Evolutionary conservation across 2,888 invertebrate genomes (phyloP).

Genomic region (Gibbula magus): DNA sequence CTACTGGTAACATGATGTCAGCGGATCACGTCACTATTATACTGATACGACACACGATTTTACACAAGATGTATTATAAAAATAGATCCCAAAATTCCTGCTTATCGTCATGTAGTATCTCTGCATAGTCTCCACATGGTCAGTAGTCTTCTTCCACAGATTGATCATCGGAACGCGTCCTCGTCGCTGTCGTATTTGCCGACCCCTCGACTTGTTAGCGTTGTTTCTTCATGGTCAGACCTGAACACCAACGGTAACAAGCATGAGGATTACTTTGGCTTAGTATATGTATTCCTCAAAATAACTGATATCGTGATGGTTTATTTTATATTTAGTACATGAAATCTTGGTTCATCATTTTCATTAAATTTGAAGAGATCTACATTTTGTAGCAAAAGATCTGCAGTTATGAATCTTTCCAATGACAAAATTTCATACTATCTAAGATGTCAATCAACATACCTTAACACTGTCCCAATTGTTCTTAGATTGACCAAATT

Average conservation of each 20-base stretch:
- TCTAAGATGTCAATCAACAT: no score
- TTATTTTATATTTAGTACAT: no score
- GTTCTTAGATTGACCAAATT: no score
- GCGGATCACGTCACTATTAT: not conserved
- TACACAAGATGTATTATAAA: constrained; percentile 10
- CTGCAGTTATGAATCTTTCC: no score
- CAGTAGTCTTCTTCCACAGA: constrained; percentile 1
- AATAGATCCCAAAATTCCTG: not conserved
- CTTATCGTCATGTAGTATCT: not conserved
- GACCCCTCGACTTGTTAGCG: constrained; percentile 31
- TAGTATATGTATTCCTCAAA: no score
- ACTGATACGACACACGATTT: not conserved
- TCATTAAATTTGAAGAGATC: no score
- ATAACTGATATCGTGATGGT: no score
- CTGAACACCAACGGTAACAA: constrained; percentile 9
- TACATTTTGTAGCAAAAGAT: no score
- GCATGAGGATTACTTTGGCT: no score
- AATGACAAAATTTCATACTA: no score
- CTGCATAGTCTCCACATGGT: not conserved
- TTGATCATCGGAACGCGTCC: constrained; percentile 33
- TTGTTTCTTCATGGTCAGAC: constrained; percentile 50
- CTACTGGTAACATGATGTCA: not conserved
- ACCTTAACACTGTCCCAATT: no score
- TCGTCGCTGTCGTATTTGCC: constrained; percentile 56
- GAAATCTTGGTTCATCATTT: no score